phyloP scores from a whole-genome alignment of 2,888 invertebrate species.

The Polietes domitor region DNA sequence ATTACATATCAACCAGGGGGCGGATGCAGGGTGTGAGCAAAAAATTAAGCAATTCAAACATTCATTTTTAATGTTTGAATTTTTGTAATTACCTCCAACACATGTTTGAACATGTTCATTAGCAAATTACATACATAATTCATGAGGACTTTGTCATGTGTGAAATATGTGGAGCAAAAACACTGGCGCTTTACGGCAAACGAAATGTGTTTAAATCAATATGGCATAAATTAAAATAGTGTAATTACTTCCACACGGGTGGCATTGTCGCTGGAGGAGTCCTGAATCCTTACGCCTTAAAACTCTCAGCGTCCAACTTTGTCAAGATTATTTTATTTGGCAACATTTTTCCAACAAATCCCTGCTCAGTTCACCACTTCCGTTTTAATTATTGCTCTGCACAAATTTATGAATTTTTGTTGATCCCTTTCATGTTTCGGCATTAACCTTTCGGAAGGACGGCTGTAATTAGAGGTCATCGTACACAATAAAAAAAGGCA shows the following conservation, averaged over 20 bases:
- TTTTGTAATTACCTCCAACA: constrained; percentile 19
- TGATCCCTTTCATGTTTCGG: not conserved
- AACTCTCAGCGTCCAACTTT: too few species aligned
- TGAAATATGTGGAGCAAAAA: not conserved
- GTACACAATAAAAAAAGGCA: constrained; percentile 7
- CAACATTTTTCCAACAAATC: too few species aligned
- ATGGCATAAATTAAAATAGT: too few species aligned
- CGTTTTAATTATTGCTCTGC: not conserved
- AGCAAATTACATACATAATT: constrained; percentile 24
- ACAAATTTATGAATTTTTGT: not conserved
- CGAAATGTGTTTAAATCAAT: too few species aligned
- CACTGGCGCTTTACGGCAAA: too few species aligned
- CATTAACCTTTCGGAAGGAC: constrained; percentile 10
- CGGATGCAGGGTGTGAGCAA: too few species aligned
- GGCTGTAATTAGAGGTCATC: constrained; percentile 13
- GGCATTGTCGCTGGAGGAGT: too few species aligned
- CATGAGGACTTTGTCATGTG: constrained; percentile 21
- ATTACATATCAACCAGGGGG: too few species aligned
- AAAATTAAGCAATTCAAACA: constrained; percentile 1
- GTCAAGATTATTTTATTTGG: too few species aligned
- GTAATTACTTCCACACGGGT: too few species aligned
- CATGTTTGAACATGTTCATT: constrained; percentile 15
- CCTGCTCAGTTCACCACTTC: not conserved
- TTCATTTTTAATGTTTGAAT: constrained; percentile 11
- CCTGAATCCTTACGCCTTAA: too few species aligned